Conservation (phyloP, 2,797 vertebrate genomes). For the Rhabdophis nuchalis region DNA sequence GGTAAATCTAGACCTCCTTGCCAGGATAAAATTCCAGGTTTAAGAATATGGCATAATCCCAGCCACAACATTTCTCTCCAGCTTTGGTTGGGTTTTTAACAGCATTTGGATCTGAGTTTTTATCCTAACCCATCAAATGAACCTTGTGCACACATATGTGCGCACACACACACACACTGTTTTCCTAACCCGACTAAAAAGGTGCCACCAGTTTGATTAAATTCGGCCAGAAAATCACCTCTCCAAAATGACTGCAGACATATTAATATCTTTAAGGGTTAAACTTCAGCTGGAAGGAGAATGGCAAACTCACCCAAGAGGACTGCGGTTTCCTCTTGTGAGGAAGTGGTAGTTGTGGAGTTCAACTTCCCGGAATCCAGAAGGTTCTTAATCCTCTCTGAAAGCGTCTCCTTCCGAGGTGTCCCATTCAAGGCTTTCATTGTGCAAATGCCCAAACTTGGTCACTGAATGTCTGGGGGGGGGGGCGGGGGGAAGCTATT, state of each 20-base stretch:
- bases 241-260: background rate
- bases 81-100: background rate
- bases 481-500: background rate
- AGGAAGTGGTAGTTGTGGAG: constrained; percentile 9
- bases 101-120: background rate
- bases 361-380: background rate
- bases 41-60: too few relatives aligned
- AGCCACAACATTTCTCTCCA: background rate
- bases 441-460: background rate
- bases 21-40: background rate
- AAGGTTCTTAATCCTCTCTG: background rate
- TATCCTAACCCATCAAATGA: background rate
- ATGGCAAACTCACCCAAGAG: background rate
- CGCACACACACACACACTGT: too few relatives aligned
- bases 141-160: too few relatives aligned
- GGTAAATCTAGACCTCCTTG: background rate
- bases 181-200: background rate
- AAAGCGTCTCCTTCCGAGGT: background rate
- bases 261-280: background rate
- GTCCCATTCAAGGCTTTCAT: background rate
- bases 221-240: background rate
- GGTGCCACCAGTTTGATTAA: too few relatives aligned
- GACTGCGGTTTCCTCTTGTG: constrained; percentile 1
- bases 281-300: constrained; percentile 8
- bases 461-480: background rate